Conservation (phyloP, 1,140 invertebrate species). For the Micrasema minimum region DNA sequence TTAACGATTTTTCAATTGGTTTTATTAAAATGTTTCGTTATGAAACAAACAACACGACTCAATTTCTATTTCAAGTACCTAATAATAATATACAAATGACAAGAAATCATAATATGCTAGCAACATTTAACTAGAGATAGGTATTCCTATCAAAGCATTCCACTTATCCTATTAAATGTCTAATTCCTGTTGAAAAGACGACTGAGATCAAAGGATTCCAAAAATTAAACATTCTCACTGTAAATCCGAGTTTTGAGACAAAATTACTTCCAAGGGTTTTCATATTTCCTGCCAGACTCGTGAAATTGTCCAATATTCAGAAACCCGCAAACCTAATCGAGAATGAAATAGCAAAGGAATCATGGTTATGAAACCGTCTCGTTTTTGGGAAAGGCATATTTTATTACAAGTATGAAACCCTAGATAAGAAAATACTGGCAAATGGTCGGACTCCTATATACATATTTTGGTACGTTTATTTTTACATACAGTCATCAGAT, state of each 20-base stretch:
- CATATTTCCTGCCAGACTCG: constrained; percentile 7
- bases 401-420: constrained; percentile 16
- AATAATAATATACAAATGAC: too few relatives aligned
- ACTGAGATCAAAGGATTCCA: constrained; percentile 9
- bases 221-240: constrained; percentile 7
- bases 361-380: constrained; percentile 27
- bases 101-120: too few relatives aligned
- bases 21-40: too few relatives aligned
- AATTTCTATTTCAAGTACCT: too few relatives aligned
- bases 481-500: too few relatives aligned
- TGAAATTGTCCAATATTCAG: constrained; percentile 18
- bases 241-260: constrained; percentile 4
- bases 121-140: too few relatives aligned
- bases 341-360: constrained; percentile 31
- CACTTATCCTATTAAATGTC: too few relatives aligned
- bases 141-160: too few relatives aligned
- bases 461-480: constrained; percentile 18
- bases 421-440: constrained; percentile 25
- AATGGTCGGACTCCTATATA: neutral
- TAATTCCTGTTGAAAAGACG: constrained; percentile 11
- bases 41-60: too few relatives aligned
- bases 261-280: constrained; percentile 20
- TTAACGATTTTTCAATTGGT: too few relatives aligned
- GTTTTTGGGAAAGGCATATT: constrained; percentile 13
- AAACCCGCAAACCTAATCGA: constrained; percentile 25